Evolutionary conservation across 2,113 vertebrate species (phyloP).

Genomic region (Clupea harengus): DNA sequence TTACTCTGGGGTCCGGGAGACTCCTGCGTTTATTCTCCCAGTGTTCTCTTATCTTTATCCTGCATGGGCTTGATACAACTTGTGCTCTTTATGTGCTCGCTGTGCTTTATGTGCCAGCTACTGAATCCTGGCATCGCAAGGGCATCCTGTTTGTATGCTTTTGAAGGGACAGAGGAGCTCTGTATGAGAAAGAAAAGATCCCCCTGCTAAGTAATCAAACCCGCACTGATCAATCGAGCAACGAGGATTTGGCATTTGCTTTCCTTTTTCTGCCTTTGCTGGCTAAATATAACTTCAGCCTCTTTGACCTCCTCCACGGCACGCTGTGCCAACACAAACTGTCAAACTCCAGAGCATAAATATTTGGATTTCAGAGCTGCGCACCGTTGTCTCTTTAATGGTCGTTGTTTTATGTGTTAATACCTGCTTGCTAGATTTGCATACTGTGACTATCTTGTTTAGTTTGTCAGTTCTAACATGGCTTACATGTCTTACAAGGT

Average conservation of each 20-base stretch:
- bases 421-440: background rate
- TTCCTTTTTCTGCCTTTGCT: background rate
- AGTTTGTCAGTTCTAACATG: background rate
- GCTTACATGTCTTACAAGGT: background rate
- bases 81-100: background rate
- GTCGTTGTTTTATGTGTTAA: background rate
- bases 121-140: background rate
- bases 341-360: constrained; percentile 15
- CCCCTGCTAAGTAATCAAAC: background rate
- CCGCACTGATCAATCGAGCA: background rate
- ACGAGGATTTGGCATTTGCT: background rate
- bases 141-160: background rate
- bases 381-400: background rate
- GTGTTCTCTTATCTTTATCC: background rate
- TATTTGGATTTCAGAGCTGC: background rate
- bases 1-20: background rate
- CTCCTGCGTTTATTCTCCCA: background rate
- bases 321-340: background rate
- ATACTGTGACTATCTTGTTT: background rate
- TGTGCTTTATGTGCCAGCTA: background rate
- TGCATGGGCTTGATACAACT: background rate
- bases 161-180: background rate
- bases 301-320: background rate
- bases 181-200: background rate
- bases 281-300: background rate